Conservation (phyloP, 2,113 vertebrate genomes). For the Anoura caudifer region DNA sequence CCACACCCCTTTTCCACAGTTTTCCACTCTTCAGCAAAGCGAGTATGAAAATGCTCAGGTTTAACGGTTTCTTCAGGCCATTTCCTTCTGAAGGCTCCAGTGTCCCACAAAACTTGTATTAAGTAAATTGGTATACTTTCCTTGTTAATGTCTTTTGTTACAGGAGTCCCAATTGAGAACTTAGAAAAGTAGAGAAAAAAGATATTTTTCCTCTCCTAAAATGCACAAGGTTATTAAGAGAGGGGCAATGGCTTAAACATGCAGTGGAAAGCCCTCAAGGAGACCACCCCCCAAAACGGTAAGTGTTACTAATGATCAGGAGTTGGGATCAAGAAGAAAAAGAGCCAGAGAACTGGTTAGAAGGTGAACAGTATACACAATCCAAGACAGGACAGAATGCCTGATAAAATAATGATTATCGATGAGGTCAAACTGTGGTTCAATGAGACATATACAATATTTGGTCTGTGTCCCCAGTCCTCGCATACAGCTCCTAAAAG, state of each 20-base stretch:
- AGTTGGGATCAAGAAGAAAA: conserved; percentile 9
- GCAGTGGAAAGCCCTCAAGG: background rate
- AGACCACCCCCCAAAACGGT: background rate
- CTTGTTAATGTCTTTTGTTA: background rate
- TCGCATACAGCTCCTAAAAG: background rate
- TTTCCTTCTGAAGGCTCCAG: background rate
- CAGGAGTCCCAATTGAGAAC: background rate
- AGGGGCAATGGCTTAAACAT: background rate
- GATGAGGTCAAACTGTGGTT: background rate
- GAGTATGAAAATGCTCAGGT: background rate
- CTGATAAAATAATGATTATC: background rate
- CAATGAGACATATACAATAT: background rate
- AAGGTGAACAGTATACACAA: background rate
- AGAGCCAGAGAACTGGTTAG: background rate
- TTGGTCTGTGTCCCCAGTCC: background rate
- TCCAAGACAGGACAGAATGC: background rate
- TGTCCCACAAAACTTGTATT: background rate
- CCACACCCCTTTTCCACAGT: background rate
- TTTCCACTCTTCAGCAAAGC: background rate
- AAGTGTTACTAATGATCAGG: background rate
- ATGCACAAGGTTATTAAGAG: background rate
- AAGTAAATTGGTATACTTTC: background rate
- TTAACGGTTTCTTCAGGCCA: background rate
- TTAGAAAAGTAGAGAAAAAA: background rate
- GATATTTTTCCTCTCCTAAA: background rate